Percentiles rank a stretch among this genome's conserved stretches.
Conservation (phyloP, 2,888 invertebrate species). For the Epinotia demarniana region DNA sequence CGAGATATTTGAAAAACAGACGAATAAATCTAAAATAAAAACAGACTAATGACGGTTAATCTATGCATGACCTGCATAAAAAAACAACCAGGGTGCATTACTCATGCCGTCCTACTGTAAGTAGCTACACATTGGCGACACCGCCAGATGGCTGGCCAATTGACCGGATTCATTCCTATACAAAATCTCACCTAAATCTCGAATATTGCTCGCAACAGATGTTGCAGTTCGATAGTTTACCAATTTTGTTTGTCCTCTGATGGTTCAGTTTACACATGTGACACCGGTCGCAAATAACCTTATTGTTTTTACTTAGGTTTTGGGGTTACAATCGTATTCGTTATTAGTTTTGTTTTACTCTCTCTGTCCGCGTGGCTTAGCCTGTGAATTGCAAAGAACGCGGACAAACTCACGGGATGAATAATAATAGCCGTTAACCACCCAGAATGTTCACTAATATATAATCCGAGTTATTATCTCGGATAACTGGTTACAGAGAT, state of each 20-base stretch:
- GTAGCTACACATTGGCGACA: slow-evolving; percentile 19
- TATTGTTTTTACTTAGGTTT: neutral
- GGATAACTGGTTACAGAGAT: too few species aligned
- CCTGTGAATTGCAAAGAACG: too few species aligned
- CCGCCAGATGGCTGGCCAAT: slow-evolving; percentile 77
- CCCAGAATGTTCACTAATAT: too few species aligned
- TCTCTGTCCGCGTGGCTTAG: too few species aligned
- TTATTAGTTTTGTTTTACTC: neutral
- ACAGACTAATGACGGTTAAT: too few species aligned
- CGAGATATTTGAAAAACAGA: too few species aligned
- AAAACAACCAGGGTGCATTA: too few species aligned
- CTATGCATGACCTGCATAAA: too few species aligned
- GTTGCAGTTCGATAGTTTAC: slow-evolving; percentile 52
- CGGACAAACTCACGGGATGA: too few species aligned
- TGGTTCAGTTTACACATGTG: slow-evolving; percentile 3
- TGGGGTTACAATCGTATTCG: neutral
- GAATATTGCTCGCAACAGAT: slow-evolving; percentile 68
- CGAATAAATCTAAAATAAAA: too few species aligned
- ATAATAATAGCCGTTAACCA: too few species aligned
- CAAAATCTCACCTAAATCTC: slow-evolving; percentile 72
- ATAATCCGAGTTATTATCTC: too few species aligned
- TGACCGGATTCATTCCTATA: slow-evolving; percentile 69
- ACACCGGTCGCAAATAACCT: neutral
- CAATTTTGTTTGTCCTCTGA: slow-evolving; percentile 36
- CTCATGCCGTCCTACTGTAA: slow-evolving; percentile 14